phyloP scores from a whole-genome alignment of 2,797 vertebrate genomes.

The Emys orbicularis region DNA sequence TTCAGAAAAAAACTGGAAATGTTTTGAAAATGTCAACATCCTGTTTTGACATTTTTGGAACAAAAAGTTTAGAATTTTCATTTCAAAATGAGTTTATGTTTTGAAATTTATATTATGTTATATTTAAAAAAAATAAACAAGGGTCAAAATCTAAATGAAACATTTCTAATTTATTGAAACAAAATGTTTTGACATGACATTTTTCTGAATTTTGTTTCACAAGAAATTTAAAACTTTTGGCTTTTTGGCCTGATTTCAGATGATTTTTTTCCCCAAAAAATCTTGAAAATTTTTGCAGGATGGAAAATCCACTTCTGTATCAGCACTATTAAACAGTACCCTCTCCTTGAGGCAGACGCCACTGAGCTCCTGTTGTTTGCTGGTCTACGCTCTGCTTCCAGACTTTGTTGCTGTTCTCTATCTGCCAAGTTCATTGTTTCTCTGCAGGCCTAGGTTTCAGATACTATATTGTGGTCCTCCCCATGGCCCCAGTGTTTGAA shows the following conservation, averaged over 20 bases:
- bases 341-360: background rate
- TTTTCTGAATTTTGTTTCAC: background rate
- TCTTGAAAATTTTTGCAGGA: too few species aligned
- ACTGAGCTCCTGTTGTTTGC: background rate
- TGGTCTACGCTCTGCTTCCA: background rate
- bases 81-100: background rate
- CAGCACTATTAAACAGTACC: background rate
- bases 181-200: background rate
- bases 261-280: too few species aligned
- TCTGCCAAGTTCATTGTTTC: background rate
- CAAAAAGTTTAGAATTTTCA: background rate
- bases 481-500: background rate
- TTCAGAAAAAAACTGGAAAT: background rate
- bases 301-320: too few species aligned
- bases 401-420: background rate
- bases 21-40: background rate
- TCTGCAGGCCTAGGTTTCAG: background rate
- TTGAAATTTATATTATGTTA: background rate
- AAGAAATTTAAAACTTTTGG: background rate
- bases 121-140: background rate
- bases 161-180: background rate
- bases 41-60: background rate
- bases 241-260: too few species aligned
- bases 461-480: background rate
- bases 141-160: background rate